A percentile compares a stretch with the other conserved stretches of the same genome.
These are phyloP conservation scores for Oligia strigilis DNA, from an alignment of 2,888 invertebrate species.

Conservation along the genomic window DNA sequence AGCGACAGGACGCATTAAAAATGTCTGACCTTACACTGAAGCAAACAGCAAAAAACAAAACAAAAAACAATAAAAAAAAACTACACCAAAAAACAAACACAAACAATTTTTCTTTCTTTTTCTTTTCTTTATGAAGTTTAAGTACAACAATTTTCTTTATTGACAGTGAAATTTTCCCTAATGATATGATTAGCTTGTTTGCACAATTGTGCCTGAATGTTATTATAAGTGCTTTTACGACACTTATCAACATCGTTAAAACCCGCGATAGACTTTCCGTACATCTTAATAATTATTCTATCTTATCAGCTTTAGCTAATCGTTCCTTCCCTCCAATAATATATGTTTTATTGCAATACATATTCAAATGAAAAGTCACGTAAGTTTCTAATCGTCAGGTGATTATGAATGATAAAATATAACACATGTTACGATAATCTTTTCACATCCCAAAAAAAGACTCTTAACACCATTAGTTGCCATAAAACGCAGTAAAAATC, in stretches of 20 bases:
- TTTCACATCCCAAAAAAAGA: conserved; percentile 11
- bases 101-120: too few species aligned
- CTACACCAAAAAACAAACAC: too few species aligned
- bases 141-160: not conserved
- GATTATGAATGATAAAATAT: conserved; percentile 23
- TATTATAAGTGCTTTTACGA: not conserved
- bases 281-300: not conserved
- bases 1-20: not conserved
- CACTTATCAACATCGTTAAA: not conserved
- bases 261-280: not conserved
- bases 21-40: not conserved
- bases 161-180: not conserved
- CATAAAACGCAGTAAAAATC: conserved; percentile 33
- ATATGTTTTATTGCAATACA: not conserved
- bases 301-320: not conserved
- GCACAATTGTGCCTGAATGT: not conserved
- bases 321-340: not conserved
- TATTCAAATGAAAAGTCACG: conserved; percentile 1
- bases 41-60: too few species aligned
- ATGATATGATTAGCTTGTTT: not conserved
- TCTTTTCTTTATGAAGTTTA: too few species aligned
- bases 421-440: conserved; percentile 38
- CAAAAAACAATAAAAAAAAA: too few species aligned
- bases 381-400: conserved; percentile 1
- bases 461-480: conserved; percentile 30